These are phyloP conservation scores for Chloroceryle aenea DNA, from an alignment of 2,113 vertebrate species.

Conservation along the genomic window DNA sequence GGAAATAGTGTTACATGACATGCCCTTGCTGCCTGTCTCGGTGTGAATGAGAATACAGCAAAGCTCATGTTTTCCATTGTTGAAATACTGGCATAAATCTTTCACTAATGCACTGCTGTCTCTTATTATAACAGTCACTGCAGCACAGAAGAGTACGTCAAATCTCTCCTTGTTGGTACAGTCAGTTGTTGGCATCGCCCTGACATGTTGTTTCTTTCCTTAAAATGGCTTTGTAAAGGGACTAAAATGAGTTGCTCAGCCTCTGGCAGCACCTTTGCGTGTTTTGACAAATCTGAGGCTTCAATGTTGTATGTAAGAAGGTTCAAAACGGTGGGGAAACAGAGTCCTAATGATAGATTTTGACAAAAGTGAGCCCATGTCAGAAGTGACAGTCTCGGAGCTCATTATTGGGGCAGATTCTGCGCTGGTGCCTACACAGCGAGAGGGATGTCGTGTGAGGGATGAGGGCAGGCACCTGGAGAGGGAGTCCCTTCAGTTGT, in stretches of 20 bases:
- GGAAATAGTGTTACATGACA: conserved; percentile 74
- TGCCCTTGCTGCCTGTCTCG: conserved; percentile 67
- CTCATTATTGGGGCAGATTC: background rate
- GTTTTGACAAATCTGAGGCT: conserved; percentile 69
- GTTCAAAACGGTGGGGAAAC: conserved; percentile 32
- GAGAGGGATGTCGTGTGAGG: background rate
- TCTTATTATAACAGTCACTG: conserved; percentile 63
- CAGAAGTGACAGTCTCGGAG: background rate
- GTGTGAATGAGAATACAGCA: conserved; percentile 69
- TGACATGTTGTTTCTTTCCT: conserved; percentile 70
- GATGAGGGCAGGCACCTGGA: background rate
- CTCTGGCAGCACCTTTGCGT: conserved; percentile 61
- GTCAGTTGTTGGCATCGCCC: conserved; percentile 60
- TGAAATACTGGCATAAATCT: conserved; percentile 80
- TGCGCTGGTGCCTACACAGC: fast-evolving
- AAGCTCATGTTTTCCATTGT: conserved; percentile 74
- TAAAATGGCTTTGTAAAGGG: conserved; percentile 63
- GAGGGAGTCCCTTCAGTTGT: fast-evolving
- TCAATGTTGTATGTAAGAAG: conserved; percentile 7
- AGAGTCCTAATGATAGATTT: background rate
- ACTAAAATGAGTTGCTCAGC: conserved; percentile 61
- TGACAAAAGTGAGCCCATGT: conserved; percentile 7
- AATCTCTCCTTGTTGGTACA: conserved; percentile 60
- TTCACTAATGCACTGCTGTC: conserved; percentile 78
- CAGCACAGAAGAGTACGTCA: conserved; percentile 60